phyloP scores from a whole-genome alignment of 2,797 vertebrate species.

The Spinus olivaceus region DNA sequence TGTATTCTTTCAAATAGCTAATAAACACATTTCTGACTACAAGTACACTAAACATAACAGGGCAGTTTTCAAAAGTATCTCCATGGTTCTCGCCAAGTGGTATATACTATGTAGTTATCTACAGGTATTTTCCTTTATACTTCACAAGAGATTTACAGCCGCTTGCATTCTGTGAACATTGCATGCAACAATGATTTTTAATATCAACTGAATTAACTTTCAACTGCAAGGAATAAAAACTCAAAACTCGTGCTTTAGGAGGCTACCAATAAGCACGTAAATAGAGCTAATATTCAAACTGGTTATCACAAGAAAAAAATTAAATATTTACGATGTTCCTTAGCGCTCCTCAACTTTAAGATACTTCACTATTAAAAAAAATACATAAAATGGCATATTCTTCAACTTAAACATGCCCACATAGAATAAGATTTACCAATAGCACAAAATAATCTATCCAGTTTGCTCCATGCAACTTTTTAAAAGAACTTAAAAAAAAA shows the following conservation, averaged over 20 bases:
- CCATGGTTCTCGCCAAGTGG: fast-evolving
- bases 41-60: neutral
- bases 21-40: neutral
- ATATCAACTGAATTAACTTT: neutral
- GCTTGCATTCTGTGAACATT: neutral
- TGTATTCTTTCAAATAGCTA: neutral
- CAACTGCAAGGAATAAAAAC: neutral
- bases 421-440: neutral
- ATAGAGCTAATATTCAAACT: neutral
- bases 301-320: neutral
- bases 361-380: neutral
- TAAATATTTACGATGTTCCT: neutral
- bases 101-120: neutral
- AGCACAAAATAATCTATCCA: neutral
- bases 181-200: neutral
- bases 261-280: neutral
- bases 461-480: conserved; percentile 48
- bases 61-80: neutral
- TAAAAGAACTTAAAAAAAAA: neutral
- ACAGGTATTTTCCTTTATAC: neutral
- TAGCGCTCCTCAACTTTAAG: fast-evolving
- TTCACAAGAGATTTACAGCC: neutral
- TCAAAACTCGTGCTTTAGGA: neutral
- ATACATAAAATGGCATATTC: neutral
- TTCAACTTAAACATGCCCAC: neutral